Conservation (phyloP, 2,888 invertebrate genomes). For the Liopterus haemorrhoidalis region DNA sequence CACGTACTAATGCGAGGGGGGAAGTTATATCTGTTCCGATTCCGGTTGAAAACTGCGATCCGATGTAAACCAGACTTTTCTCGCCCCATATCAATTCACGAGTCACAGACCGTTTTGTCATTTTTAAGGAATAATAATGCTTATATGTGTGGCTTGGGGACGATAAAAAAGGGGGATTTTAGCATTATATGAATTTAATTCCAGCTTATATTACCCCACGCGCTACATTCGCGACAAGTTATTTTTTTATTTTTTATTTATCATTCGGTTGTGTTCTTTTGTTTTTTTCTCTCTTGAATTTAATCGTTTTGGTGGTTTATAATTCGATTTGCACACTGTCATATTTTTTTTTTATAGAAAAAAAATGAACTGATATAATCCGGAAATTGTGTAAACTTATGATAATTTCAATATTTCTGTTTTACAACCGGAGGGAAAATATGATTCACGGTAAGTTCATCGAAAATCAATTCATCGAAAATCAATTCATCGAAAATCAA, state of each 20-base stretch:
- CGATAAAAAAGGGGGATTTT: constrained; percentile 40
- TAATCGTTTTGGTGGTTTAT: too few relatives aligned
- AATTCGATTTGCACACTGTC: too few relatives aligned
- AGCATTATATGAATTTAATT: constrained; percentile 34
- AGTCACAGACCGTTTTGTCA: constrained; percentile 36
- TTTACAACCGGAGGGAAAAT: too few relatives aligned
- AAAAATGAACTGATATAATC: too few relatives aligned
- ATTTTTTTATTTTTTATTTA: constrained; percentile 8
- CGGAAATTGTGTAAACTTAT: too few relatives aligned
- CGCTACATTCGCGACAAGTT: constrained; percentile 5
- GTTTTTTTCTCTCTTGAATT: background rate
- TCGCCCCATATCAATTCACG: constrained; percentile 42
- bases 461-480: too few relatives aligned
- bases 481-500: too few relatives aligned
- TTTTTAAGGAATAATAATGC: constrained; percentile 42
- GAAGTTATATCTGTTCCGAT: too few relatives aligned
- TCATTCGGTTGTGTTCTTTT: constrained; percentile 6
- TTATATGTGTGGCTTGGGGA: constrained; percentile 40
- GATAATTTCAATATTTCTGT: too few relatives aligned
- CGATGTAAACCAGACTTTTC: constrained; percentile 39
- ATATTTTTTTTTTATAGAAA: too few relatives aligned
- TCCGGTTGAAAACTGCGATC: constrained; percentile 16
- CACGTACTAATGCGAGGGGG: too few relatives aligned
- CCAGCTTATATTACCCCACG: constrained; percentile 29
- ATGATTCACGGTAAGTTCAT: too few relatives aligned